Conservation (phyloP, 2,797 vertebrate species). For the Cyprinodon diabolis region DNA sequence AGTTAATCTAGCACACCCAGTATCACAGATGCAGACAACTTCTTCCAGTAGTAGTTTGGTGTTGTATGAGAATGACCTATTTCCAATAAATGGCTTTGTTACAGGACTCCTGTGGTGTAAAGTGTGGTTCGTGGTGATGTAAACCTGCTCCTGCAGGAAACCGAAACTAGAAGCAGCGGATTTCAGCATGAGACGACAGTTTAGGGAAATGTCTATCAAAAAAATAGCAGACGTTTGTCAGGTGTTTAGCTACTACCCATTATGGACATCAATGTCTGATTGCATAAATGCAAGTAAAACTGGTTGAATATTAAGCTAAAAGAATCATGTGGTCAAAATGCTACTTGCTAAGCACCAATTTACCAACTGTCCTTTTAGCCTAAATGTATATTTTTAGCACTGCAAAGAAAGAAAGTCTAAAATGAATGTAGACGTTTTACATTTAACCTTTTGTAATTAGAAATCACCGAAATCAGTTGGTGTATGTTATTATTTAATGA, state of each 20-base stretch:
- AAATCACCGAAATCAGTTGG: background rate
- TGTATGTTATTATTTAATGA: background rate
- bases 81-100: background rate
- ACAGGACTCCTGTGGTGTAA: background rate
- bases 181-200: background rate
- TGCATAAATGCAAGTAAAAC: background rate
- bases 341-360: background rate
- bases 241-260: background rate
- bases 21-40: background rate
- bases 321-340: no score
- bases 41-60: no score
- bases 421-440: background rate
- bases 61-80: background rate
- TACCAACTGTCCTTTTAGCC: background rate
- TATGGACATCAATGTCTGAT: background rate
- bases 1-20: background rate
- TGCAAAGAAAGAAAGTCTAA: no score
- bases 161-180: background rate
- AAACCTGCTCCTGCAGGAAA: background rate
- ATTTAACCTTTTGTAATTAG: background rate
- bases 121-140: background rate
- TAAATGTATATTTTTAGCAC: no score
- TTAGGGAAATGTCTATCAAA: background rate
- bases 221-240: background rate
- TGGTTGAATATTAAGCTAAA: background rate